A percentile compares a stretch with the other conserved stretches of the same genome.
These are phyloP conservation scores for Panorpa germanica DNA, from an alignment of 2,888 invertebrate species.

Conservation along the genomic window DNA sequence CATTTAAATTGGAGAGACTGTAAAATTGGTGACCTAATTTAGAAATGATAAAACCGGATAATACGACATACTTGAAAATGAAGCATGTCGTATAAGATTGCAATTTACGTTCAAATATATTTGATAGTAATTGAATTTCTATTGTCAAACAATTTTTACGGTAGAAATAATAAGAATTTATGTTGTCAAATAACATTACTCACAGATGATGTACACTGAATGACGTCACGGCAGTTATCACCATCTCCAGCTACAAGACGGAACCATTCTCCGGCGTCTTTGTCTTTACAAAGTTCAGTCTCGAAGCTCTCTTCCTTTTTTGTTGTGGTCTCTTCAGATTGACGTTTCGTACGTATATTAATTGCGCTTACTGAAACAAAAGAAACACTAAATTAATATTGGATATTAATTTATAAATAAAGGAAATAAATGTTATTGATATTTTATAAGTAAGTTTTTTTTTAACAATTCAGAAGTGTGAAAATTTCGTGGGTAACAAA, in stretches of 20 bases:
- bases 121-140: slow-evolving; percentile 4
- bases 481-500: no score
- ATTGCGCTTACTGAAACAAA: slow-evolving; percentile 25
- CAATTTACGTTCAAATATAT: slow-evolving; percentile 1
- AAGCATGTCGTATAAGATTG: no score
- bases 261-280: slow-evolving; percentile 92
- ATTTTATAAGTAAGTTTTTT: no score
- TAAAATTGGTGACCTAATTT: no score
- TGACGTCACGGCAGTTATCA: slow-evolving; percentile 86
- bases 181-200: slow-evolving; percentile 20
- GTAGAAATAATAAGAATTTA: slow-evolving; percentile 1
- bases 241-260: slow-evolving; percentile 75
- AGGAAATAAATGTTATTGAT: no score
- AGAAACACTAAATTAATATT: slow-evolving; percentile 14
- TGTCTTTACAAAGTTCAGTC: slow-evolving; percentile 79
- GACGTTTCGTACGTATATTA: slow-evolving; percentile 39
- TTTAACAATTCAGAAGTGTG: no score
- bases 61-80: no score
- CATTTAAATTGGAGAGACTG: no score
- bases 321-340: slow-evolving; percentile 37
- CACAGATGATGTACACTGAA: slow-evolving; percentile 85
- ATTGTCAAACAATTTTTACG: slow-evolving; percentile 4
- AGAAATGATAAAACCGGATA: no score
- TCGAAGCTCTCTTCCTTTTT: slow-evolving; percentile 81
- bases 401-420: slow-evolving; percentile 4